A percentile compares a stretch with the other conserved stretches of the same genome.
Conservation (phyloP, 1,140 invertebrate genomes). For the Caenorhabditis brenneri region DNA sequence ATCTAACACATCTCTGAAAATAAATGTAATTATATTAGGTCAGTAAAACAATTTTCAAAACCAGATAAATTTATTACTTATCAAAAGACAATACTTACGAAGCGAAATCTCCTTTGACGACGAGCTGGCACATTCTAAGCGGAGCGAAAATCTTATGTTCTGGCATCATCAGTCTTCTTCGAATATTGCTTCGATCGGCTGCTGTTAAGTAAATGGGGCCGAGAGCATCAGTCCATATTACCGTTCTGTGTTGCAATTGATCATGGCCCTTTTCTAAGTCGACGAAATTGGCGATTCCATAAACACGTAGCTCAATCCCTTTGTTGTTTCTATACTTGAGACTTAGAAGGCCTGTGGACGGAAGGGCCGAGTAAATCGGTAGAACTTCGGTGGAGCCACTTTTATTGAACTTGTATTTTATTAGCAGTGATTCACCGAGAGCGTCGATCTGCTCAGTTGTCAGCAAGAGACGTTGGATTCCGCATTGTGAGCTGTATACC, state of each 20-base stretch:
- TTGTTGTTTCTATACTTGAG: constrained; percentile 3
- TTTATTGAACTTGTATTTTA: background rate
- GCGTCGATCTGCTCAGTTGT: background rate
- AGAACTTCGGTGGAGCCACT: background rate
- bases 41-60: too few relatives aligned
- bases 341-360: background rate
- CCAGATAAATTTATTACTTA: too few relatives aligned
- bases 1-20: background rate
- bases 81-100: background rate
- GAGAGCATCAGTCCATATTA: background rate
- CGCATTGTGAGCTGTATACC: background rate
- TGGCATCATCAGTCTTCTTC: background rate
- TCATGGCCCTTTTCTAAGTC: background rate
- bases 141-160: background rate
- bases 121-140: background rate
- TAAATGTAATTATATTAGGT: too few relatives aligned
- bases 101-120: background rate
- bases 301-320: background rate
- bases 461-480: background rate
- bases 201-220: background rate
- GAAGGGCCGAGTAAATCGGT: background rate
- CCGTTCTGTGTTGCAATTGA: background rate
- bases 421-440: background rate
- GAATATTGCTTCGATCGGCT: background rate
- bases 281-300: background rate